Percentiles rank a stretch among this genome's conserved stretches.
Evolutionary conservation across 2,113 vertebrate genomes (phyloP).

Genomic region (Pungitius pungitius): DNA sequence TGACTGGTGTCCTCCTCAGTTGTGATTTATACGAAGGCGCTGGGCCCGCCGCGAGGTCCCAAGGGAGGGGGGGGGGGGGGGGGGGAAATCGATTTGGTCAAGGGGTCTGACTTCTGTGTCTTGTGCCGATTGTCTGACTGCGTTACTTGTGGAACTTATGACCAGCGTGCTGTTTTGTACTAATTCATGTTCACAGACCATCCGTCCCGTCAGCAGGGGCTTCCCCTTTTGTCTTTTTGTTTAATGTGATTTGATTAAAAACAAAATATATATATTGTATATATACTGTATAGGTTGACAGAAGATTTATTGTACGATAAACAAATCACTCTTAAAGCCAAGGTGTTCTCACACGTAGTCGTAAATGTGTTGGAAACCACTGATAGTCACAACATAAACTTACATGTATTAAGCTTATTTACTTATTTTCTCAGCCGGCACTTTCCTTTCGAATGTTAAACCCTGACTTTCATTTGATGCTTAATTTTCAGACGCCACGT

Average conservation of each 20-base stretch:
- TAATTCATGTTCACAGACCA: conserved; percentile 2
- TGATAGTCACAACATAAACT: neutral
- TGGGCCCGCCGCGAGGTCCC: no score
- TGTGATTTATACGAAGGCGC: no score
- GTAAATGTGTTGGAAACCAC: neutral
- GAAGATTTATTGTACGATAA: no score
- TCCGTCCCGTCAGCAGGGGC: neutral
- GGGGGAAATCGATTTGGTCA: conserved; percentile 24
- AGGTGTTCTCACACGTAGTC: neutral
- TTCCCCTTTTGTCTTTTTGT: neutral
- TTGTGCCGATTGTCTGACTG: conserved; percentile 25
- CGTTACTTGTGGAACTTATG: conserved; percentile 18
- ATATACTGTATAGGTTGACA: no score
- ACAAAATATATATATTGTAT: no score
- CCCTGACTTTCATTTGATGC: neutral
- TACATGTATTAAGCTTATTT: neutral
- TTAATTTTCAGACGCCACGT: no score
- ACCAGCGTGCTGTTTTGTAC: conserved; percentile 7
- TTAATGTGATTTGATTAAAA: no score
- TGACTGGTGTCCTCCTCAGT: no score
- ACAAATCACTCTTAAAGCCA: neutral
- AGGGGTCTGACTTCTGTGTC: conserved; percentile 1
- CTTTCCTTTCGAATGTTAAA: neutral
- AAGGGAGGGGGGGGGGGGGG: no score
- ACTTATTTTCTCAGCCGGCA: neutral